Conservation (phyloP, 2,113 vertebrate species). For the Columba livia region DNA sequence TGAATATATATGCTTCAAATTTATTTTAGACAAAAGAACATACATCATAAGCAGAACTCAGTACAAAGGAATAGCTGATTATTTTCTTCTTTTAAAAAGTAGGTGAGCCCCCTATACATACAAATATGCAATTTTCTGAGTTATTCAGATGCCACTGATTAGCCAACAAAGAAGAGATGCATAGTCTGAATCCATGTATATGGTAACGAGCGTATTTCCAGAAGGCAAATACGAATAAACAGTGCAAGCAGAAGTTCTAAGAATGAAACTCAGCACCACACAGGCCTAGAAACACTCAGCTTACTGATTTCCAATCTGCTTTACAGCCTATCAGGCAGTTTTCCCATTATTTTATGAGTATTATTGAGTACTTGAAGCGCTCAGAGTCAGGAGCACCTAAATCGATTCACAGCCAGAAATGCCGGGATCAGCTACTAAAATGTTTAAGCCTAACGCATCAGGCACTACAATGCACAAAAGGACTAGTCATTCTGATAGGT, state of each 20-base stretch:
- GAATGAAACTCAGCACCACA: not conserved
- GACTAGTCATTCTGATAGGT: not conserved
- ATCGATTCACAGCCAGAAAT: not conserved
- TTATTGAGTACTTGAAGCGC: not conserved
- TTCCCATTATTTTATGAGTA: not conserved
- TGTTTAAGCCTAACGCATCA: not conserved
- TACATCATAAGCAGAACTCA: not conserved
- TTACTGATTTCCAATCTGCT: not conserved
- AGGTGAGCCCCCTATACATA: not conserved
- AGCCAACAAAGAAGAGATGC: not conserved
- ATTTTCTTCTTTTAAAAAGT: not conserved
- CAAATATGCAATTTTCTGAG: not conserved
- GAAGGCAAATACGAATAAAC: not conserved
- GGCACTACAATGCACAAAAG: not conserved
- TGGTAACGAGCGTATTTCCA: not conserved
- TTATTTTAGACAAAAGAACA: not conserved
- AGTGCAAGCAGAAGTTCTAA: not conserved
- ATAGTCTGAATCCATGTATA: not conserved
- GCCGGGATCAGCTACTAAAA: not conserved
- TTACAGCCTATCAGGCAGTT: not conserved
- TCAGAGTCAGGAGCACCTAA: not conserved
- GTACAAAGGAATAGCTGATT: not conserved
- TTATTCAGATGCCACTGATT: not conserved
- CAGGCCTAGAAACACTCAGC: not conserved
- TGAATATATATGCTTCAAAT: not conserved